Evolutionary conservation across 2,888 invertebrate genomes (phyloP).

Genomic region (Sinohyriopsis cumingii): DNA sequence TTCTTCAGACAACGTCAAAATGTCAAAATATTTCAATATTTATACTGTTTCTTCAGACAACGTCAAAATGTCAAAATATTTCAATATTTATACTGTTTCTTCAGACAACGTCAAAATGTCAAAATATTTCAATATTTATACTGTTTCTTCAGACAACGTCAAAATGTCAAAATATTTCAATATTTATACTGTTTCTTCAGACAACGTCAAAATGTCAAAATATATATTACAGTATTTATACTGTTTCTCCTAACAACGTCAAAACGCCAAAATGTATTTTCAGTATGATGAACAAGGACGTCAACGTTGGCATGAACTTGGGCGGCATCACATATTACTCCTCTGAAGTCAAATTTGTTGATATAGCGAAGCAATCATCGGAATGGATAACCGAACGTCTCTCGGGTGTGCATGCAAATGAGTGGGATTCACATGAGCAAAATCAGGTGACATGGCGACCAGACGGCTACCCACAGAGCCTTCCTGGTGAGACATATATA

Average conservation of each 20-base stretch:
- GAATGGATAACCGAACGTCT: conserved; percentile 48
- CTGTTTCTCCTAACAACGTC: too few species aligned
- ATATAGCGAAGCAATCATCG: conserved; percentile 44
- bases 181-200: too few species aligned
- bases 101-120: too few species aligned
- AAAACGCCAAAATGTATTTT: not conserved
- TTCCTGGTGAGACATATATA: conserved; percentile 24
- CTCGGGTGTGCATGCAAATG: conserved; percentile 14
- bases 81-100: too few species aligned
- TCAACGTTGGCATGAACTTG: conserved; percentile 49
- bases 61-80: too few species aligned
- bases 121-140: conserved; percentile 25
- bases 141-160: too few species aligned
- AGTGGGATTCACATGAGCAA: conserved; percentile 50
- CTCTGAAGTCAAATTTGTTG: conserved; percentile 53
- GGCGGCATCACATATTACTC: conserved; percentile 53
- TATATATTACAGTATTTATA: too few species aligned
- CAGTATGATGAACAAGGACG: conserved; percentile 49
- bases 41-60: too few species aligned
- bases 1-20: too few species aligned
- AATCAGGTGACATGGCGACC: conserved; percentile 36
- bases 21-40: conserved; percentile 25
- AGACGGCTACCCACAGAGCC: conserved; percentile 48
- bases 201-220: too few species aligned
- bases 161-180: too few species aligned